These are phyloP conservation scores for Lytechinus pictus DNA, from an alignment of 35 echinoderm and acorn worm species.

Conservation along the genomic window DNA sequence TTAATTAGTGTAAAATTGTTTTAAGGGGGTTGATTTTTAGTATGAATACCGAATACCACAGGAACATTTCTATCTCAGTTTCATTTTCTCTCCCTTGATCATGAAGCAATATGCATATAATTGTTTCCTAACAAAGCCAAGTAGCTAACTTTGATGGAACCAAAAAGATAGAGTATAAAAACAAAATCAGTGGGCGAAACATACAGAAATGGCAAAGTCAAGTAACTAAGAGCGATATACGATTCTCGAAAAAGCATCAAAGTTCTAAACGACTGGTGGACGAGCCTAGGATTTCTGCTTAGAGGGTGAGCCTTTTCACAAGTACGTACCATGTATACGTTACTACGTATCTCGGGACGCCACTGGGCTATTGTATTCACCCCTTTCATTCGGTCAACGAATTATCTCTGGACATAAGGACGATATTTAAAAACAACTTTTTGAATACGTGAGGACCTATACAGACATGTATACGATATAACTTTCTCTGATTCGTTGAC, in stretches of 20 bases:
- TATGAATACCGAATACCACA: no score
- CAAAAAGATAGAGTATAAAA: background rate
- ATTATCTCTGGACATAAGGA: background rate
- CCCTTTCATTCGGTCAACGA: background rate
- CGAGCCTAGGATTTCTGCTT: background rate
- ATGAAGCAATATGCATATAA: no score
- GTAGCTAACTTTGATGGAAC: background rate
- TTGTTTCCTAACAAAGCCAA: background rate
- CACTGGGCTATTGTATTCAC: background rate
- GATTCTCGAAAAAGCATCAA: background rate
- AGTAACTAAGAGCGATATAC: no score
- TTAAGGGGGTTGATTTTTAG: no score
- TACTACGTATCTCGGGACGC: slow-evolving; percentile 39
- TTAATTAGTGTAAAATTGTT: no score
- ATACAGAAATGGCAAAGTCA: no score
- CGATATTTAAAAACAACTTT: background rate
- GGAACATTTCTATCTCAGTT: no score
- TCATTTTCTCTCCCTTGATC: no score
- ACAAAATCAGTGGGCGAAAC: no score
- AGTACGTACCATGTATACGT: background rate
- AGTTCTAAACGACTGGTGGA: background rate
- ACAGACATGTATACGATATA: background rate
- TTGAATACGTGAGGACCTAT: background rate
- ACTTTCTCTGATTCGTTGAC: background rate
- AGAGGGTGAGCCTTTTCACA: background rate